phyloP scores from a whole-genome alignment of 1,140 invertebrate species.

The Aphidius gifuensis region DNA sequence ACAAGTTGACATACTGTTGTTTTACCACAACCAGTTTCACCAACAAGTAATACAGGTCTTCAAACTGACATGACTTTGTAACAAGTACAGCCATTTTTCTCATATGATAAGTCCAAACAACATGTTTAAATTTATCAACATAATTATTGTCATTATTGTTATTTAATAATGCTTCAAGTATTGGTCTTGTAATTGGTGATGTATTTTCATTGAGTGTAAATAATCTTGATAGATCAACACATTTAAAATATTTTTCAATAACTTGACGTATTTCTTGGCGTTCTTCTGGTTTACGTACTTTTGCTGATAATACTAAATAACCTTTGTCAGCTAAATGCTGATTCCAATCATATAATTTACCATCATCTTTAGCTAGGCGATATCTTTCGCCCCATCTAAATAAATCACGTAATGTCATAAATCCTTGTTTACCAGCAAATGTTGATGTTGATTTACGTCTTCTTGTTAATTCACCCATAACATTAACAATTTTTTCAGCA shows the following conservation, averaged over 20 bases:
- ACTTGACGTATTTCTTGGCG: conserved; percentile 72
- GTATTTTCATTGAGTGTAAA: conserved; percentile 74
- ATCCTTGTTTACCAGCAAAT: conserved; percentile 89
- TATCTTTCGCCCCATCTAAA: conserved; percentile 98
- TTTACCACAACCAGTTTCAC: conserved; percentile 98
- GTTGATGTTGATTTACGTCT: conserved; percentile 80
- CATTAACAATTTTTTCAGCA: conserved; percentile 87
- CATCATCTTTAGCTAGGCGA: conserved; percentile 64
- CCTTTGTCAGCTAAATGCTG: conserved; percentile 97
- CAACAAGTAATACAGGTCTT: conserved; percentile 92
- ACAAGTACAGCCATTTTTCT: conserved; percentile 88
- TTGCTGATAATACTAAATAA: conserved; percentile 89
- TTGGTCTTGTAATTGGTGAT: conserved; percentile 72
- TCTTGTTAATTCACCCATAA: conserved; percentile 87
- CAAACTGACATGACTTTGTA: conserved; percentile 83
- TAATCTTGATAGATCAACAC: conserved; percentile 71
- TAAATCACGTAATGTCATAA: conserved; percentile 91
- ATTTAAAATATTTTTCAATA: conserved; percentile 82
- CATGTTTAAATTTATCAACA: conserved; percentile 66
- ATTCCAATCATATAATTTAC: conserved; percentile 88
- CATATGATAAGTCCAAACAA: conserved; percentile 94
- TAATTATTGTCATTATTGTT: conserved; percentile 34
- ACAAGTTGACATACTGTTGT: conserved; percentile 94
- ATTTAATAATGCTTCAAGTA: conserved; percentile 67
- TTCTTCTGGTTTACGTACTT: conserved; percentile 84